A percentile compares a stretch with the other conserved stretches of the same genome.
Evolutionary conservation across 2,113 vertebrate genomes (phyloP).

Genomic region (Trematocara marginatum): DNA sequence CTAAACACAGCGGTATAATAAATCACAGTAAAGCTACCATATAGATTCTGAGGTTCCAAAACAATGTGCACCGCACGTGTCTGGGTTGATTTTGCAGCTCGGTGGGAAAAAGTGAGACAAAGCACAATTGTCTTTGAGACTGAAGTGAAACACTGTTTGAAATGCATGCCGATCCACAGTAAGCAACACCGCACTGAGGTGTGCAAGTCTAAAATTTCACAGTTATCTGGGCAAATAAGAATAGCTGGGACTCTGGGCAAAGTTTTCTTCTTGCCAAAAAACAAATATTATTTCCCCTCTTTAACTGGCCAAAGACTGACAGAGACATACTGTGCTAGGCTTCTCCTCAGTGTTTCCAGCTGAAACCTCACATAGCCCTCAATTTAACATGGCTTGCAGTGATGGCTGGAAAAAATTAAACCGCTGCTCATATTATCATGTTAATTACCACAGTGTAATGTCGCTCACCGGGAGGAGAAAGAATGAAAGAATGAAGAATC

Average conservation of each 20-base stretch:
- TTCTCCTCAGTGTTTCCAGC: slow-evolving; percentile 58
- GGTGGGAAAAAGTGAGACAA: not conserved
- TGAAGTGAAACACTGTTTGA: not conserved
- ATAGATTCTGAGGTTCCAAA: not conserved
- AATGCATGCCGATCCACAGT: not conserved
- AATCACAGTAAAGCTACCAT: not conserved
- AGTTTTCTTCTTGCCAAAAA: slow-evolving; percentile 12
- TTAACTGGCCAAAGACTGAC: slow-evolving; percentile 30
- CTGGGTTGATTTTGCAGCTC: not conserved
- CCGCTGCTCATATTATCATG: slow-evolving; percentile 58
- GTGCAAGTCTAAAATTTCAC: not conserved
- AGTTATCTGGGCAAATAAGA: slow-evolving; percentile 42
- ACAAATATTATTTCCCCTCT: slow-evolving; percentile 50
- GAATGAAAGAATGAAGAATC: slow-evolving; percentile 26
- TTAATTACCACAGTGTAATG: slow-evolving; percentile 63
- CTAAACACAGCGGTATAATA: not conserved
- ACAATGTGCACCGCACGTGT: not conserved
- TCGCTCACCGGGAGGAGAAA: slow-evolving; percentile 25
- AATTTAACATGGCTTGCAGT: slow-evolving; percentile 37
- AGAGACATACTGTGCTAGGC: slow-evolving; percentile 49
- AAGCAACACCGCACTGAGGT: not conserved
- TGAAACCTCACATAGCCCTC: slow-evolving; percentile 60
- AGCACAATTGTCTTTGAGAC: not conserved
- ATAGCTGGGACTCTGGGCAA: slow-evolving; percentile 13
- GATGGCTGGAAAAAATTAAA: slow-evolving; percentile 57